Percentiles rank a stretch among this genome's conserved stretches.
These are phyloP conservation scores for Poeciliopsis paucimaculata DNA, from an alignment of 2,797 vertebrate species.

Conservation along the genomic window DNA sequence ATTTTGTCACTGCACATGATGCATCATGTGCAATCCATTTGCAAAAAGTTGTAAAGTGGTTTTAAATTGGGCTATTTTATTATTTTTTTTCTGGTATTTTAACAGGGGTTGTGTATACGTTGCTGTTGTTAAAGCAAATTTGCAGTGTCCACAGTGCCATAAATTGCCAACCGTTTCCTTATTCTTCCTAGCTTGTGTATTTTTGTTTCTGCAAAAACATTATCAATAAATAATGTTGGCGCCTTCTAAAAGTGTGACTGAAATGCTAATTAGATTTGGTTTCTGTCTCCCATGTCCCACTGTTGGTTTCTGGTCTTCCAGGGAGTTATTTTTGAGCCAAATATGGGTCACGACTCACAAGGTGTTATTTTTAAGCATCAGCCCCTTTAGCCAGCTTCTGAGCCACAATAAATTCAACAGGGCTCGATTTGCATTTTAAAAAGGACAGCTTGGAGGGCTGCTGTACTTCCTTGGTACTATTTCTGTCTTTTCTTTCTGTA, in stretches of 20 bases:
- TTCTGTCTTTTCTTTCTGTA: slow-evolving; percentile 18
- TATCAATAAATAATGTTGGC: slow-evolving; percentile 67
- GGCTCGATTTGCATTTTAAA: slow-evolving; percentile 65
- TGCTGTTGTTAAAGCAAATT: slow-evolving; percentile 11
- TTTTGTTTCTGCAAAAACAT: slow-evolving; percentile 49
- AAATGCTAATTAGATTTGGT: slow-evolving; percentile 74
- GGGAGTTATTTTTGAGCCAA: slow-evolving; percentile 76
- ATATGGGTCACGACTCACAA: slow-evolving; percentile 81
- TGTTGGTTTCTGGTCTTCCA: slow-evolving; percentile 67
- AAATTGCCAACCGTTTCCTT: slow-evolving; percentile 32
- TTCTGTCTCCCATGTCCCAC: slow-evolving; percentile 55
- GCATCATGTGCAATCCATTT: neutral
- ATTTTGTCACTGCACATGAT: neutral
- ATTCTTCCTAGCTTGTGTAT: slow-evolving; percentile 34
- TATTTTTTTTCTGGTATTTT: neutral
- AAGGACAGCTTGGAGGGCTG: slow-evolving; percentile 48
- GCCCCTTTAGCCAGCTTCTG: slow-evolving; percentile 75
- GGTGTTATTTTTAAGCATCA: slow-evolving; percentile 79
- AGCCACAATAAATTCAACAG: slow-evolving; percentile 65
- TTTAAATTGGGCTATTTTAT: neutral
- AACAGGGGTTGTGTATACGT: neutral
- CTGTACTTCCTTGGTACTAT: slow-evolving; percentile 25
- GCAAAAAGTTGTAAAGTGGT: neutral
- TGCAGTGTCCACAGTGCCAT: slow-evolving; percentile 27
- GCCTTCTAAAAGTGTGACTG: slow-evolving; percentile 63